Evolutionary conservation across 2,113 vertebrate species (phyloP).

Genomic region (Oenanthe oenanthe): DNA sequence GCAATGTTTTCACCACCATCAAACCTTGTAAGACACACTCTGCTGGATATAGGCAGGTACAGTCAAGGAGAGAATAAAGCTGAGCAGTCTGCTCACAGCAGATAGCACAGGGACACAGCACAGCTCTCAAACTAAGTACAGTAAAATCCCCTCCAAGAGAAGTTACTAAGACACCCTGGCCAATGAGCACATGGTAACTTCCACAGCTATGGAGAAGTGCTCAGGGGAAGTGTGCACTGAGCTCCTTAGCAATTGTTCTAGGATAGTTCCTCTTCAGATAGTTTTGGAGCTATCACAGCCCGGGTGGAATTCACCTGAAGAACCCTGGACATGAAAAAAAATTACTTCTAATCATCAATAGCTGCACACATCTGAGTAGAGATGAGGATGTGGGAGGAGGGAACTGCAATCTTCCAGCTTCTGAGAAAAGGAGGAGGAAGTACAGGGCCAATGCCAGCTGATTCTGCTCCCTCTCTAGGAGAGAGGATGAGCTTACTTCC

Average conservation of each 20-base stretch:
- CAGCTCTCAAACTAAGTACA: background rate
- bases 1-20: background rate
- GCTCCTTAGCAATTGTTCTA: constrained; percentile 21
- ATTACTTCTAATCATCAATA: constrained; percentile 3
- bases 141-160: background rate
- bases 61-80: background rate
- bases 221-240: constrained; percentile 32
- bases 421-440: constrained; percentile 33
- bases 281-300: constrained; percentile 7
- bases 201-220: constrained; percentile 54
- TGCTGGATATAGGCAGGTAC: background rate
- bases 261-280: constrained; percentile 36
- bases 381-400: constrained; percentile 45
- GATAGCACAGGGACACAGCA: background rate
- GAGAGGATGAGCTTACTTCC: background rate
- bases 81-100: background rate
- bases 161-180: background rate
- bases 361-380: background rate
- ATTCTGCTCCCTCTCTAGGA: constrained; percentile 2
- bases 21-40: background rate
- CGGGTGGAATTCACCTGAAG: constrained; percentile 65
- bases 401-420: constrained; percentile 46
- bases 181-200: background rate
- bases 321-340: background rate
- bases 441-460: background rate